A percentile compares a stretch with the other conserved stretches of the same genome.
These are phyloP conservation scores for Epinephelus malabaricus DNA, from an alignment of 2,797 vertebrate genomes.

Conservation along the genomic window DNA sequence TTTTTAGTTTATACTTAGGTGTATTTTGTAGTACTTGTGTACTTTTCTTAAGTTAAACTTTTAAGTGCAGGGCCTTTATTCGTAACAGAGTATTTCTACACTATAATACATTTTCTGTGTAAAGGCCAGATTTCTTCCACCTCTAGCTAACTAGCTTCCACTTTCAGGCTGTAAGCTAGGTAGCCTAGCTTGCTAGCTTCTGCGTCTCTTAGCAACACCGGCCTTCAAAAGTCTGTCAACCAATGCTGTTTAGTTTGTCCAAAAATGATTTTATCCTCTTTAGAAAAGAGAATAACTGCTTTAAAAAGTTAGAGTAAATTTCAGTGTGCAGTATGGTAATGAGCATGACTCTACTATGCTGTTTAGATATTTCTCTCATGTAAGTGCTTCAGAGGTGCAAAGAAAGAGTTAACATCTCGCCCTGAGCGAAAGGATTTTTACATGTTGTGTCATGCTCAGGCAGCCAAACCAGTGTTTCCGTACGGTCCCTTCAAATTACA, in stretches of 20 bases:
- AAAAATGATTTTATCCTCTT: neutral
- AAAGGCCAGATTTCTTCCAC: too few relatives aligned
- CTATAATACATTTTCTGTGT: too few relatives aligned
- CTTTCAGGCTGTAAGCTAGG: neutral
- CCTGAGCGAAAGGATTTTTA: slow-evolving; percentile 67
- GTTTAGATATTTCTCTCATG: neutral
- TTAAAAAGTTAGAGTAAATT: neutral
- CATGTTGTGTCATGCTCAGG: slow-evolving; percentile 85
- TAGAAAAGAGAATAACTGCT: too few relatives aligned
- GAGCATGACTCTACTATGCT: neutral
- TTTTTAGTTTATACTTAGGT: too few relatives aligned
- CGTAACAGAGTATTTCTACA: too few relatives aligned
- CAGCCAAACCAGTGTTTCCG: slow-evolving; percentile 86
- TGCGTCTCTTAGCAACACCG: neutral
- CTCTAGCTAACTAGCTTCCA: neutral
- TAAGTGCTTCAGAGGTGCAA: slow-evolving; percentile 15
- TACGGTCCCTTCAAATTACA: slow-evolving; percentile 81
- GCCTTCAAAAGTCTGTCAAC: neutral
- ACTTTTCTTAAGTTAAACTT: too few relatives aligned
- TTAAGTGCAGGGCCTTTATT: too few relatives aligned
- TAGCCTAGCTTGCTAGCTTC: slow-evolving; percentile 4
- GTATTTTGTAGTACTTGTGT: too few relatives aligned
- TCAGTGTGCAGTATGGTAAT: neutral
- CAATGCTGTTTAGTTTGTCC: neutral
- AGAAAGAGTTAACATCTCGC: slow-evolving; percentile 71